These are phyloP conservation scores for Scartelaos histophorus DNA, from an alignment of 2,113 vertebrate species.

Conservation along the genomic window DNA sequence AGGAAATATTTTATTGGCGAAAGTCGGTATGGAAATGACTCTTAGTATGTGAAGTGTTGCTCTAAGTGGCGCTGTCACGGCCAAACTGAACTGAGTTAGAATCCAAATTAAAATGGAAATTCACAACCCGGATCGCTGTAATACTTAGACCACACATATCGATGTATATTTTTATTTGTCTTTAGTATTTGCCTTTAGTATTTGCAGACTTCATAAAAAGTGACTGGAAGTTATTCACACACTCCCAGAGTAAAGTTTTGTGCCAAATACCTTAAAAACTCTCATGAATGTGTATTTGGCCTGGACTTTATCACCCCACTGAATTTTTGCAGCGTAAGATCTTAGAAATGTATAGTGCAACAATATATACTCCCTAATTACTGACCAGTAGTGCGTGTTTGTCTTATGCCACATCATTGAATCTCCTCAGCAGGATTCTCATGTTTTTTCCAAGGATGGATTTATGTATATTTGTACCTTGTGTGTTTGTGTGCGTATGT, in stretches of 20 bases:
- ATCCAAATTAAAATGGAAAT: too few relatives aligned
- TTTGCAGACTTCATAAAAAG: neutral
- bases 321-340: conserved; percentile 14
- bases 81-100: too few relatives aligned
- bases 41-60: neutral
- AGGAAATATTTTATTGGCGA: too few relatives aligned
- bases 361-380: conserved; percentile 17
- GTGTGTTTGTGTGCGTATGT: conserved; percentile 11
- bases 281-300: neutral
- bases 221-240: neutral
- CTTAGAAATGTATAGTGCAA: neutral
- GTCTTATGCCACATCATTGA: conserved; percentile 16
- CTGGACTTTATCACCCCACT: conserved; percentile 23
- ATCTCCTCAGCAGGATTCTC: conserved; percentile 1
- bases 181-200: neutral
- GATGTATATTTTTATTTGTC: neutral
- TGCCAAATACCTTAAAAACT: neutral
- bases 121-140: too few relatives aligned
- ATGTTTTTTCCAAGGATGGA: conserved; percentile 22
- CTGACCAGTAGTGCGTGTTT: conserved; percentile 5
- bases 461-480: conserved; percentile 29
- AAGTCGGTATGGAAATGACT: neutral
- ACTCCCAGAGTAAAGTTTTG: neutral
- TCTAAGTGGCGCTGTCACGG: neutral
- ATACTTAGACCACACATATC: too few relatives aligned